Conservation (phyloP, 2,888 invertebrate species). For the Drosophila anomalata region DNA sequence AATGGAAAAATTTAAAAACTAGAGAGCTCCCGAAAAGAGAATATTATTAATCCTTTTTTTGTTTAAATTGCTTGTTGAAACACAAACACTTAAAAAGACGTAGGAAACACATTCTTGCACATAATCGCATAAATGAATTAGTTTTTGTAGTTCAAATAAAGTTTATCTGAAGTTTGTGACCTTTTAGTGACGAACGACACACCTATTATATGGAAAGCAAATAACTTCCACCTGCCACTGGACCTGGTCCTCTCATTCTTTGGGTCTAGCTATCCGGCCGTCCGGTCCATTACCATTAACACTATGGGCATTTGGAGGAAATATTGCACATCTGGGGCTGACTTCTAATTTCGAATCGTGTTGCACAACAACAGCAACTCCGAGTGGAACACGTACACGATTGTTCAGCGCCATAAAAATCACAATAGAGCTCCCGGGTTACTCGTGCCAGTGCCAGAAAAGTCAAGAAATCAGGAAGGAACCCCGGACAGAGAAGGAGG, state of each 20-base stretch:
- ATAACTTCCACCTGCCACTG: constrained; percentile 50
- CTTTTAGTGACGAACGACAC: constrained; percentile 1
- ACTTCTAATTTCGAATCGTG: constrained; percentile 67
- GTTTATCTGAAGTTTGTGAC: neutral
- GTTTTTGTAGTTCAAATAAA: neutral
- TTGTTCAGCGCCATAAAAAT: constrained; percentile 69
- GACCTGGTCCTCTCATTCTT: neutral
- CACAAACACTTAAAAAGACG: no score
- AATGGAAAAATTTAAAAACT: constrained; percentile 30
- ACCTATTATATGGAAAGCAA: constrained; percentile 8
- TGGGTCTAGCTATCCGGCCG: constrained; percentile 7
- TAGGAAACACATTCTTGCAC: no score
- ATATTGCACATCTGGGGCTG: constrained; percentile 70
- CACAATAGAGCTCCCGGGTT: constrained; percentile 71
- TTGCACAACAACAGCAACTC: constrained; percentile 55
- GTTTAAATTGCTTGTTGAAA: no score
- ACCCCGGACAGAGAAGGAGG: constrained; percentile 27
- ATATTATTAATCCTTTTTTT: no score
- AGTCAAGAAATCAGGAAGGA: constrained; percentile 51
- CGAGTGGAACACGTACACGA: constrained; percentile 62
- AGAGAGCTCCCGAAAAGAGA: no score
- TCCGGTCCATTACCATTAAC: constrained; percentile 16
- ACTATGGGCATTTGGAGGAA: constrained; percentile 25
- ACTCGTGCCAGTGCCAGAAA: constrained; percentile 56
- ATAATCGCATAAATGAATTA: no score